These are phyloP conservation scores for Syngnathus typhle DNA, from an alignment of 2,113 vertebrate species.

Conservation along the genomic window DNA sequence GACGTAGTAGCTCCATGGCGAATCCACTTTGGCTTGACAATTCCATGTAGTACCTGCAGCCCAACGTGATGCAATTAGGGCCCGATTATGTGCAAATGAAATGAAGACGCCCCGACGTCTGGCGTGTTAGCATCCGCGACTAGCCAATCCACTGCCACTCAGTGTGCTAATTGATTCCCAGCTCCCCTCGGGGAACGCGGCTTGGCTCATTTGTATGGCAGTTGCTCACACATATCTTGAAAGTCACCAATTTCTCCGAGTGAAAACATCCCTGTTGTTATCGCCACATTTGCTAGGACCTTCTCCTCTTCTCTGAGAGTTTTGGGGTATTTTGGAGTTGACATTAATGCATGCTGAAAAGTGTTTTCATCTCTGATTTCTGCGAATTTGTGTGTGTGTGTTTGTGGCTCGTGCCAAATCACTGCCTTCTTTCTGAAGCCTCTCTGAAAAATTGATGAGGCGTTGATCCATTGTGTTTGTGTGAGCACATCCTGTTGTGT, in stretches of 20 bases:
- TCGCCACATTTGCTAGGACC: slow-evolving; percentile 53
- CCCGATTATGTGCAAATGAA: slow-evolving; percentile 64
- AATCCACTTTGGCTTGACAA: slow-evolving; percentile 46
- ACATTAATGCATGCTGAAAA: slow-evolving; percentile 23
- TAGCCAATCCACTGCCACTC: slow-evolving; percentile 82
- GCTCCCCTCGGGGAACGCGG: slow-evolving; percentile 81
- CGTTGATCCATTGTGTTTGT: slow-evolving; percentile 78
- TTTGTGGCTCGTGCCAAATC: slow-evolving; percentile 79
- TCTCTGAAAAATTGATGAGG: slow-evolving; percentile 90
- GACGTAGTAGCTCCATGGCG: slow-evolving; percentile 38
- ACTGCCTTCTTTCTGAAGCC: slow-evolving; percentile 87
- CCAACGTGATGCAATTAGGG: slow-evolving; percentile 59
- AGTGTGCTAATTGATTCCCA: slow-evolving; percentile 92
- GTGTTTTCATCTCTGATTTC: slow-evolving; percentile 23
- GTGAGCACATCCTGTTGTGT: slow-evolving; percentile 49
- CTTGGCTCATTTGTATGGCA: slow-evolving; percentile 74
- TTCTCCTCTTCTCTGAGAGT: not conserved
- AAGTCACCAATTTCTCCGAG: slow-evolving; percentile 74
- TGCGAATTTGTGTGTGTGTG: slow-evolving; percentile 12
- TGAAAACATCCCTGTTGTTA: slow-evolving; percentile 78
- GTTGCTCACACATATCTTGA: slow-evolving; percentile 29
- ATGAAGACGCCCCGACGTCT: slow-evolving; percentile 67
- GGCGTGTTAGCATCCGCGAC: slow-evolving; percentile 86
- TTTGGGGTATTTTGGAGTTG: slow-evolving; percentile 12
- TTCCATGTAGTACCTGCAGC: slow-evolving; percentile 50